Conservation (phyloP, 53 echinoderm and acorn worm genomes). For the Pentamera pediparva region DNA sequence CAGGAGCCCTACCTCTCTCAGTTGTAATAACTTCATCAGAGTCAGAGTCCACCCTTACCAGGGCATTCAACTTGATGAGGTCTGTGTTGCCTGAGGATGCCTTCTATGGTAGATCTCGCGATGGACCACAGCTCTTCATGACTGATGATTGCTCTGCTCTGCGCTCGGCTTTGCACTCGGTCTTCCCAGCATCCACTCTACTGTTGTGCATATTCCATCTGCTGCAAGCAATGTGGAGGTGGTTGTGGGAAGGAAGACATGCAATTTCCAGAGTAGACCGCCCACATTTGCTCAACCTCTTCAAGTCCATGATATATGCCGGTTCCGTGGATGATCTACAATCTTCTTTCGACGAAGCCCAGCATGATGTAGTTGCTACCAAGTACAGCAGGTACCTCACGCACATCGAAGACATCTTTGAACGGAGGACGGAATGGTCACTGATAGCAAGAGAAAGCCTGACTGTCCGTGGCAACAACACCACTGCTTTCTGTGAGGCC, state of each 20-base stretch:
- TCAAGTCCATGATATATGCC: constrained; percentile 20
- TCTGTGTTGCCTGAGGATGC: constrained; percentile 21
- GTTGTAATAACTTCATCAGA: constrained; percentile 35
- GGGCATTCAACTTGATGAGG: constrained; percentile 13
- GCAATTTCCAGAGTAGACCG: background rate
- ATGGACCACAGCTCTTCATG: constrained; percentile 41
- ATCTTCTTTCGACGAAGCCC: background rate
- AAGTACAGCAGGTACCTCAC: constrained; percentile 46
- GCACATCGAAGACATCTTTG: constrained; percentile 35
- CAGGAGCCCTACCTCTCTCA: constrained; percentile 47
- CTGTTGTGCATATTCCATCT: constrained; percentile 18
- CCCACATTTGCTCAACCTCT: background rate
- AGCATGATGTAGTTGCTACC: background rate
- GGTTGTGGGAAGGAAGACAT: constrained; percentile 4
- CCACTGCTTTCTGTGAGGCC: constrained; percentile 53
- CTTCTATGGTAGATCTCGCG: constrained; percentile 17
- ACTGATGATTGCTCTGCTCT: constrained; percentile 38
- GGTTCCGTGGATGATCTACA: background rate
- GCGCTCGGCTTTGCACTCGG: constrained; percentile 20
- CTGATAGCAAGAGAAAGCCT: constrained; percentile 34
- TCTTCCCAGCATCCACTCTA: background rate
- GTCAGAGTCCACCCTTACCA: constrained; percentile 5
- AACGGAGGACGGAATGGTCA: constrained; percentile 47
- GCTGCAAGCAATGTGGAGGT: constrained; percentile 28
- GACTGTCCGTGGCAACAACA: constrained; percentile 43